Evolutionary conservation across 2,888 invertebrate species (phyloP).

Genomic region (Erpobdella octoculata): DNA sequence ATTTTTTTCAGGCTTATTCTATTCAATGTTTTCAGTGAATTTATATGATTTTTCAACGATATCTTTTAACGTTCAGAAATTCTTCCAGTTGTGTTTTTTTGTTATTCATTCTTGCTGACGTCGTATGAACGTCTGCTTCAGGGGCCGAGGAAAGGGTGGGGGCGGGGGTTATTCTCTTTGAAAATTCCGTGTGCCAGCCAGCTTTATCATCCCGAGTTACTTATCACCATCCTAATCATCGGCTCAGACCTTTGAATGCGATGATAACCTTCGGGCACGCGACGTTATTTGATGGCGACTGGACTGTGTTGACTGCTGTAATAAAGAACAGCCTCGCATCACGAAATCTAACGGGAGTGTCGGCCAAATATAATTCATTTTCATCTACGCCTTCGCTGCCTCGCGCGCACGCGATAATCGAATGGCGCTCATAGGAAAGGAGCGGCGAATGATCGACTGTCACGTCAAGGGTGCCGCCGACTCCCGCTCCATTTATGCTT

Average conservation of each 20-base stretch:
- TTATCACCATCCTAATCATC: conserved; percentile 10
- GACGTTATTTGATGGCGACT: conserved; percentile 5
- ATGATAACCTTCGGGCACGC: neutral
- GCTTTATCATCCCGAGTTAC: neutral
- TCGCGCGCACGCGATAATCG: conserved; percentile 19
- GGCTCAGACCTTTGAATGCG: conserved; percentile 5
- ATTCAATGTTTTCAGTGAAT: too few species aligned
- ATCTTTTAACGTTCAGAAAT: too few species aligned
- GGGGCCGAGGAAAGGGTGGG: too few species aligned
- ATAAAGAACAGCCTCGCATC: conserved; percentile 13
- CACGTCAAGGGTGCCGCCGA: neutral
- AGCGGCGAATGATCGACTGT: neutral
- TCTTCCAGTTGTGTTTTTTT: too few species aligned
- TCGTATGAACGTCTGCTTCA: too few species aligned
- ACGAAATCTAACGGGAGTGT: conserved; percentile 17
- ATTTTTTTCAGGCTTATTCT: too few species aligned
- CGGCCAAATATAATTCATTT: conserved; percentile 13
- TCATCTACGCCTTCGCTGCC: neutral
- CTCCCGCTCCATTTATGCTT: neutral
- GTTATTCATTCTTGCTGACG: too few species aligned
- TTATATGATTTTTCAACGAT: too few species aligned
- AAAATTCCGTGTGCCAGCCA: too few species aligned
- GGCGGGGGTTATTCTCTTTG: too few species aligned
- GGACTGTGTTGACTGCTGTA: conserved; percentile 3
- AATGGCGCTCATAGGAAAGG: conserved; percentile 9